Base-by-base conservation (phyloP, 2,113 vertebrate species). In the Pitta sordida region DNA sequence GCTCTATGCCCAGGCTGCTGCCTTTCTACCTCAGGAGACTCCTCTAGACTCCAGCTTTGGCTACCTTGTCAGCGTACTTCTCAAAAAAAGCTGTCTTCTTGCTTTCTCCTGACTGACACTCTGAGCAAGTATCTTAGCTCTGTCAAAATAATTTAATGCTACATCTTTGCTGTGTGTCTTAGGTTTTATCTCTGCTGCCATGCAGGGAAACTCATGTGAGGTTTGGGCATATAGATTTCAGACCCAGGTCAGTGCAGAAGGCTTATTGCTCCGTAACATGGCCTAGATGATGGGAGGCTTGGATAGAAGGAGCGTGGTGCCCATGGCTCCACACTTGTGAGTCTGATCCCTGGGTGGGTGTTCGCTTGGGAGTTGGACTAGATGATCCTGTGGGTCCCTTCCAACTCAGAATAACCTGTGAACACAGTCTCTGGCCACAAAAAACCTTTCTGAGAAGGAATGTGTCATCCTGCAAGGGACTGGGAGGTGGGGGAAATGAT, bases 121-220 rank as follows among this genome's bases (percentile, higher is more conserved):
- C 68, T 88, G 78, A 77, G 63, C 44, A 76, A 88, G 55, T 41
- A 88, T 86, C 68, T 68, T 76, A 59, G 73, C 37, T 83, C 91
- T 95, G 93, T 88, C 93, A 92, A 67, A 94, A 82, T 92, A 91
- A 93, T 96, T 88, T 94, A 92, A 82, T 82, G 90, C 68, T 53
- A 14, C 6, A 10, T 86, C 86, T 43, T 78, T 51, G 75, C 53
- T 93, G 69, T 20, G 10, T 2, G 5, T 87, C 83, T 91, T 27
- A 36, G 67, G 49, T 75, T 92, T 92, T 89, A 93, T 94, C 88
- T 76, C 86, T 79, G 59, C 58, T 86, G 39, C 64, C 37, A 20
- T 51, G 71, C 84, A 86, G 43, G 48, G 60, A 92, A 92, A 46
- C 41, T 87, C 52, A 43, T 51, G 75, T 81, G 90, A 78, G 71